Evolutionary conservation across 2,797 vertebrate genomes (phyloP), one percentile per base, ranked within the genome.

Genomic region (Knipowitschia caucasica): DNA sequence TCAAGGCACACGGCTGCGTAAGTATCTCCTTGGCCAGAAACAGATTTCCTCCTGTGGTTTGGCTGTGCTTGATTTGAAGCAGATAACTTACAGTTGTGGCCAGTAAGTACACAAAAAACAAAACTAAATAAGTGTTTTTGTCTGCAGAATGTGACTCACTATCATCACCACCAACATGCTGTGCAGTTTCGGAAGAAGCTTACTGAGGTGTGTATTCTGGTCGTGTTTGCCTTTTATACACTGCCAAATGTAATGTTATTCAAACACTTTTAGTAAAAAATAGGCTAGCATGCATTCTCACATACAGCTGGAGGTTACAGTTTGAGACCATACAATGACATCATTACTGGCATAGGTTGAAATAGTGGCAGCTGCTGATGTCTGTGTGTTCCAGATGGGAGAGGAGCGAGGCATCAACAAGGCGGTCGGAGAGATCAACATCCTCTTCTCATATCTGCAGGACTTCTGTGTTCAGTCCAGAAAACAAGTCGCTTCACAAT

Each of bases 401-500:
- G 31, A 17, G 0, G 25, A 66, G 2, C 50, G 2, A 1, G 78
- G 77, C 0, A 30, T 82, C 0, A 73, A 20, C 56, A 88, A 88
- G 25, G 86, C 86, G 0, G 10, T 84, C 11, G 67, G 82, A 17
- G 86, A 88, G 58, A 59, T 83, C 31, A 67, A 83, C 64, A 86
- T 88, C 67, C 63, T 88, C 1, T 88, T 77, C 55, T 51, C 59
- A 0, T 77, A 75, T 61, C 75, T 88, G 57, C 67, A 77, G 26
- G 81, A 84, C n/a, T 81, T 36, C 71, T 87, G 85, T 50, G 1
- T 77, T 21, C 14, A 59, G 15, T 4, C 47, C 0, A 38, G 3
- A 0, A 70, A 59, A 46, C 1, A 21, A 44, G 50, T 25, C 0
- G 3, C 24, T 21, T 2, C 17, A 4, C 29, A 4, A 12, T 35